Evolutionary conservation across 2,888 invertebrate genomes (phyloP), one percentile per base, ranked within the genome.

Genomic region (Erpobdella octoculata): DNA sequence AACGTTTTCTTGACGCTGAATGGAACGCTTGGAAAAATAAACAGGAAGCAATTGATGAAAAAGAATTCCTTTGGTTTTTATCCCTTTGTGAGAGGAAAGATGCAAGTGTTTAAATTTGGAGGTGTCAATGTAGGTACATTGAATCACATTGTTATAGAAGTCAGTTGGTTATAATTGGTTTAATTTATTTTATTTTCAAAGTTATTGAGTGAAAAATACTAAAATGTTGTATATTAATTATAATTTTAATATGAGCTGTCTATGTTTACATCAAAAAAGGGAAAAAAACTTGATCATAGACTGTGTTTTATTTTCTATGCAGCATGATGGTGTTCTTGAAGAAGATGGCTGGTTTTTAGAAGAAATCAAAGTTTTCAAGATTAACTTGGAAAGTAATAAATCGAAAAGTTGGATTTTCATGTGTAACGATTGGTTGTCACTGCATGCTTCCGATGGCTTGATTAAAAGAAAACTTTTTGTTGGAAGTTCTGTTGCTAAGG

Each of bases 381-480:
- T 36, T 31, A 66, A 68, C 4, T 37, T 38, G 1, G 81, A 81
- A 75, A 74, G 74, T 2, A 73, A 73, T 2, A 70, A 65, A 41
- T 72, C 74, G 46, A 80, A 79, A 69, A 75, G 77, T 8, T 83
- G 82, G 81, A 71, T 79, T 36, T 83, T 83, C 76, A 72, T 78
- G 62, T 81, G 81, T 74, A 78, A 80, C 72, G 79, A 82, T 71
- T 83, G 83, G 83, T 75, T 83, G 36, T 83, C 83, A 3, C 75
- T 83, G 31, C 79, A 80, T 72, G 79, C 81, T 66, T 79, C 78
- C 6, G 82, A 83, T 72, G 80, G 82, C 25, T 80, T 80, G 62
- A 78, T 78, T 4, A 74, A 76, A 21, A 72, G 83, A 36, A 70
- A 70, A 59, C 59, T 59, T 18, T 59, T 33, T 59, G 25, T 38